Conservation (phyloP, 2,113 vertebrate genomes). For the Chamaetylas fuelleborni region DNA sequence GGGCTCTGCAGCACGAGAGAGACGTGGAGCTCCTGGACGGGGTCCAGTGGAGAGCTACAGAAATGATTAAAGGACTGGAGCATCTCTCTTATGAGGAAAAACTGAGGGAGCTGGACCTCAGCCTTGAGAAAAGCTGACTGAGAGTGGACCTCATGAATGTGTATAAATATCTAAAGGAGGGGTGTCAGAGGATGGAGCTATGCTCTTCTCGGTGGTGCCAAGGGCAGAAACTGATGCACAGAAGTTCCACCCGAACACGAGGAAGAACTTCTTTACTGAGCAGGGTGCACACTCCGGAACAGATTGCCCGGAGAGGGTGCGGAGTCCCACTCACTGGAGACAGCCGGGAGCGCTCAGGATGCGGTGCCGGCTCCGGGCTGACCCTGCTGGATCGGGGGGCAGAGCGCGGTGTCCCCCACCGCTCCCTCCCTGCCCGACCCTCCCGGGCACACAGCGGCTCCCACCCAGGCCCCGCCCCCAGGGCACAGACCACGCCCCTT, state of each 20-base stretch:
- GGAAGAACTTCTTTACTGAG: neutral
- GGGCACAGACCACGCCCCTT: too few species aligned
- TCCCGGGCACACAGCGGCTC: too few species aligned
- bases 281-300: neutral
- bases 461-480: too few species aligned
- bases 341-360: rapidly evolving
- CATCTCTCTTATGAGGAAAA: neutral
- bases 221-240: neutral
- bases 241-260: neutral
- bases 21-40: rapidly evolving
- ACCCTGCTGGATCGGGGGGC: too few species aligned
- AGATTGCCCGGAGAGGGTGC: rapidly evolving
- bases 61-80: neutral
- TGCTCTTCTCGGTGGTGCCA: too few species aligned
- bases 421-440: too few species aligned
- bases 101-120: neutral
- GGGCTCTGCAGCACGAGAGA: neutral
- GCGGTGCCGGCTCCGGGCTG: too few species aligned
- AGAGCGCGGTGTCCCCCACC: too few species aligned
- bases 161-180: neutral
- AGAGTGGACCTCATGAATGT: neutral
- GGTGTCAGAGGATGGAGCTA: neutral
- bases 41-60: neutral
- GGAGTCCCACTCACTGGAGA: neutral
- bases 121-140: neutral